Percentiles rank a stretch among this genome's conserved stretches.
These are phyloP conservation scores for Oscheius sp. DNA, from an alignment of 2,888 invertebrate genomes.

Conservation along the genomic window DNA sequence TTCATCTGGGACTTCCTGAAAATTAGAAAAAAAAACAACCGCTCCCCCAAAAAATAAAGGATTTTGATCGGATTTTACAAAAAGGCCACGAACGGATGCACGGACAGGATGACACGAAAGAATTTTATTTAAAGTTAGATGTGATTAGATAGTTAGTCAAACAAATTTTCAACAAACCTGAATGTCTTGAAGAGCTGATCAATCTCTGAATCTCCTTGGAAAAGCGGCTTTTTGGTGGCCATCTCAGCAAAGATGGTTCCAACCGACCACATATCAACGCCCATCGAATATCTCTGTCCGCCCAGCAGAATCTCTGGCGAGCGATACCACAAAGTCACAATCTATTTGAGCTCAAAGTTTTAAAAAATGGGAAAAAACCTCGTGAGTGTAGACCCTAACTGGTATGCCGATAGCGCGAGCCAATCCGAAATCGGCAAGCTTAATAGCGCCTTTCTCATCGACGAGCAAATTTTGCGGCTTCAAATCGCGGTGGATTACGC, in stretches of 20 bases:
- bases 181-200: conserved; percentile 97
- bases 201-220: conserved; percentile 97
- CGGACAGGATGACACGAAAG: too few species aligned
- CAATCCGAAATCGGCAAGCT: conserved; percentile 96
- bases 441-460: conserved; percentile 87
- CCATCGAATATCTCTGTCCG: conserved; percentile 86
- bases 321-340: conserved; percentile 96
- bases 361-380: too few species aligned
- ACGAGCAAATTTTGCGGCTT: conserved; percentile 76
- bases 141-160: too few species aligned
- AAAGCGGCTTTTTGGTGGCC: conserved; percentile 78
- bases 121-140: too few species aligned
- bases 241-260: conserved; percentile 95
- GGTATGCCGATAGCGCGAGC: conserved; percentile 95
- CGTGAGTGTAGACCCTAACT: conserved; percentile 91
- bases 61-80: too few species aligned
- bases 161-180: too few species aligned
- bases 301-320: conserved; percentile 93
- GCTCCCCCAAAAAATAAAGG: too few species aligned
- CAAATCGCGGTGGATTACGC: conserved; percentile 67
- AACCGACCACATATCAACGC: conserved; percentile 90
- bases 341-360: too few species aligned
- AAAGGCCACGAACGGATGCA: too few species aligned
- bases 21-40: too few species aligned
- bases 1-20: too few species aligned